Percentiles rank a stretch among this genome's conserved stretches.
These are phyloP conservation scores for Isoperla grammatica DNA, from an alignment of 2,888 invertebrate genomes.

Conservation along the genomic window DNA sequence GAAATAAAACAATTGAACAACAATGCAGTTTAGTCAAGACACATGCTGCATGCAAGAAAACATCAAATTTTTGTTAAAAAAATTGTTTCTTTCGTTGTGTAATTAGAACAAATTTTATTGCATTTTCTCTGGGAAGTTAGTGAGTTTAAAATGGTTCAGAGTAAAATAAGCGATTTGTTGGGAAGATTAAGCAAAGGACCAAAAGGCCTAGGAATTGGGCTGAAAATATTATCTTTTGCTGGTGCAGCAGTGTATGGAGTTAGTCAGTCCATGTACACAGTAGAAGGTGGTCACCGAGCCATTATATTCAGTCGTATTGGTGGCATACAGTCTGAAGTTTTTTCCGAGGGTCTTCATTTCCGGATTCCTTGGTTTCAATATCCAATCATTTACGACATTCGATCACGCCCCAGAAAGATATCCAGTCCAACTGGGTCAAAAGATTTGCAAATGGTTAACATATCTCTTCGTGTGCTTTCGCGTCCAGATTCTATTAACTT, in stretches of 20 bases:
- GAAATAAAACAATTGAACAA: no score
- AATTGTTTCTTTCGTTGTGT: no score
- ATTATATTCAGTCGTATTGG: constrained; percentile 97
- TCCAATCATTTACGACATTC: constrained; percentile 98
- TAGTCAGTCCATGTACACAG: constrained; percentile 89
- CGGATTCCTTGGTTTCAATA: constrained; percentile 98
- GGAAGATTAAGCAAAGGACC: constrained; percentile 81
- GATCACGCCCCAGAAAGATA: constrained; percentile 95
- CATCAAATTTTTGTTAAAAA: no score
- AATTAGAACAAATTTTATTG: no score
- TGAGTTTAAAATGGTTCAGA: constrained; percentile 64
- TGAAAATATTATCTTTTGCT: constrained; percentile 75
- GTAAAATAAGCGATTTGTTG: constrained; percentile 84
- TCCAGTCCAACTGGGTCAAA: constrained; percentile 96
- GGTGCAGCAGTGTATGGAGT: constrained; percentile 81
- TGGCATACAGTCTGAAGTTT: constrained; percentile 86
- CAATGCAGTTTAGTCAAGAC: no score
- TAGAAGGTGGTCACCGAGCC: constrained; percentile 98
- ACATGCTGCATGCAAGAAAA: no score
- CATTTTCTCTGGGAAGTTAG: no score
- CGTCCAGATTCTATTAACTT: constrained; percentile 81
- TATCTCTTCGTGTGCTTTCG: constrained; percentile 92
- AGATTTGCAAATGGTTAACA: constrained; percentile 99
- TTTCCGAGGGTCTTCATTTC: constrained; percentile 96
- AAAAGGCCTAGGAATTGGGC: constrained; percentile 72